Evolutionary conservation across 2,888 invertebrate genomes (phyloP), one percentile per base, ranked within the genome.

Genomic region (Dysmachus trigonus): DNA sequence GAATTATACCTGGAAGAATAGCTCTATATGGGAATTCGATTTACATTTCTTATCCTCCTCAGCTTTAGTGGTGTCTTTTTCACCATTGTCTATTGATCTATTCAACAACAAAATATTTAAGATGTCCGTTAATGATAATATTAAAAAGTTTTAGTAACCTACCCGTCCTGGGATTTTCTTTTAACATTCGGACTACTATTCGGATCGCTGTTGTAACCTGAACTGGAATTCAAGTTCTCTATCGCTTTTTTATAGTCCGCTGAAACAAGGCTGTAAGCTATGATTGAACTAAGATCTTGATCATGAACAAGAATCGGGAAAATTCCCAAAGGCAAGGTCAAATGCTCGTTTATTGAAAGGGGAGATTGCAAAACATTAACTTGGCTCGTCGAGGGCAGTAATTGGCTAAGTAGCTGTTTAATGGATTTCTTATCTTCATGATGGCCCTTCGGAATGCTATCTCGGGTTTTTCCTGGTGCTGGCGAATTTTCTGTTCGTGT

Each of bases 251-350:
- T 95, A 90, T 97, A 97, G 84, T 96, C 96, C 15, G 91, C 91
- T 0, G 95, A 95, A 86, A 95, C 95, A 30, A 98, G 92, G 0
- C 96, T 95, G 90, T 96, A 97, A 0, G 97, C 96, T 87, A 98
- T 96, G 83, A 98, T 95, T 0, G 97, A 97, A 88, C 97, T 96
- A 0, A 96, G 95, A 91, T 97, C 97, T 62, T 94, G 94, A 90
- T 97, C 97, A 89, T 95, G 95, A 0, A 97, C 95, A 1, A 96
- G 93, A n/a, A 96, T 92, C 0, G 95, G 95, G n/a, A 95, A 91
- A 86, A 90, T 92, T 87, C 95, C 95, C 22, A 93, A 89, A 0
- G 95, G 94, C 30, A 96, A 90, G 5, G 94, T 93, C 89, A 95
- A 94, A 91, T 97, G 97, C 90, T 97, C 96, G 88, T 94, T 94